A percentile compares a stretch with the other conserved stretches of the same genome.
Evolutionary conservation across 2,888 invertebrate species (phyloP).

Genomic region (Limulus polyphemus): DNA sequence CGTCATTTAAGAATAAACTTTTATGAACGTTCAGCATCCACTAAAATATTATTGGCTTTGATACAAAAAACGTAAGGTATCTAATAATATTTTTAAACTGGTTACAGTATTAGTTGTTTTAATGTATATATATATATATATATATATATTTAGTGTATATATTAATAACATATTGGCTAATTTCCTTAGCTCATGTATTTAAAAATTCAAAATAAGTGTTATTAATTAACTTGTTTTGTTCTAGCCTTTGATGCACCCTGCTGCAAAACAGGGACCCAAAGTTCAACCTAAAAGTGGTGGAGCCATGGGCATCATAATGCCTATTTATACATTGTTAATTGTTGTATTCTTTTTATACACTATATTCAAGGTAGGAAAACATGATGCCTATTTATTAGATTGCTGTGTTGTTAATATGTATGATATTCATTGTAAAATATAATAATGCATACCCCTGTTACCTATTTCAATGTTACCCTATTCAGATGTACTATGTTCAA

Average conservation of each 20-base stretch:
- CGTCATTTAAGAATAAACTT: too few species aligned
- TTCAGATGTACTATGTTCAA: neutral
- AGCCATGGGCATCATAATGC: slow-evolving; percentile 57
- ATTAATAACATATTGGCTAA: too few species aligned
- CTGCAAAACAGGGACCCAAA: slow-evolving; percentile 16
- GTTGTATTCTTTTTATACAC: slow-evolving; percentile 93
- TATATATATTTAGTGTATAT: too few species aligned
- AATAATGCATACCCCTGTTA: neutral
- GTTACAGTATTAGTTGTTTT: too few species aligned
- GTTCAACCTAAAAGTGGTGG: slow-evolving; percentile 20
- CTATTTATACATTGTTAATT: slow-evolving; percentile 88
- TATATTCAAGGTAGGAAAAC: slow-evolving; percentile 62
- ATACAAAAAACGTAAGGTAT: too few species aligned
- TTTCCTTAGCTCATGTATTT: too few species aligned
- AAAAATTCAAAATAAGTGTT: neutral
- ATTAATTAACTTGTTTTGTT: neutral
- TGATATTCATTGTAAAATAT: neutral
- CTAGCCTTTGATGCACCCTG: slow-evolving; percentile 21
- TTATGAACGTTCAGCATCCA: too few species aligned
- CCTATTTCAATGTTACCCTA: neutral
- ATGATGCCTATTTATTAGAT: too few species aligned
- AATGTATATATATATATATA: too few species aligned
- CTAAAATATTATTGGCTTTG: too few species aligned
- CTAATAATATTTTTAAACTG: too few species aligned
- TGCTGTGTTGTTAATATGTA: too few species aligned